A percentile compares a stretch with the other conserved stretches of the same genome.
phyloP scores from a whole-genome alignment of 2,888 invertebrate genomes.

The Allacma fusca region DNA sequence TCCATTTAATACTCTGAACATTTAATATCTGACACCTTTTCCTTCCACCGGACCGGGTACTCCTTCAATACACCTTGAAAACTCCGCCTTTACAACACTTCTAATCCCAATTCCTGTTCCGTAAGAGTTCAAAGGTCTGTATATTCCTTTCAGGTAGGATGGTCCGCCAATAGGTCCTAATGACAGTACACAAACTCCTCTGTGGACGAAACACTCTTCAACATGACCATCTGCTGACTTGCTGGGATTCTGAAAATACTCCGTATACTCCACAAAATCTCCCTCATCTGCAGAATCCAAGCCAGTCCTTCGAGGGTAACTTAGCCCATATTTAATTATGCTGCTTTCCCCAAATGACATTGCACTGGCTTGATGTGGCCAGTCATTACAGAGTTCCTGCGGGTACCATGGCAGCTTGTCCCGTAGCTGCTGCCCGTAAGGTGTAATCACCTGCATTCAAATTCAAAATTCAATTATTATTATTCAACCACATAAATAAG shows the following conservation, averaged over 20 bases:
- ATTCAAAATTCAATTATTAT: background rate
- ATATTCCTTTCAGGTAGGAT: slow-evolving; percentile 57
- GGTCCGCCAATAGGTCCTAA: slow-evolving; percentile 58
- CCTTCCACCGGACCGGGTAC: background rate
- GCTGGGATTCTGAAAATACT: slow-evolving; percentile 38
- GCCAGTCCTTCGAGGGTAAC: slow-evolving; percentile 58
- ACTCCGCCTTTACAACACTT: slow-evolving; percentile 52
- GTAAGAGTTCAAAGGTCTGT: slow-evolving; percentile 57
- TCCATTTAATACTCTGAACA: background rate
- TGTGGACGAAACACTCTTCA: slow-evolving; percentile 56
- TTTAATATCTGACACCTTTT: background rate
- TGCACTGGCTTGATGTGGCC: slow-evolving; percentile 59
- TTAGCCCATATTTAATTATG: slow-evolving; percentile 57
- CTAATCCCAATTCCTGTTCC: slow-evolving; percentile 58
- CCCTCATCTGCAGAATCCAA: slow-evolving; percentile 49
- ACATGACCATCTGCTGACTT: slow-evolving; percentile 32
- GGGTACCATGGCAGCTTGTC: slow-evolving; percentile 58
- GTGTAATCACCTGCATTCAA: slow-evolving; percentile 48
- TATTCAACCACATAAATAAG: too few relatives aligned
- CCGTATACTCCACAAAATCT: slow-evolving; percentile 51
- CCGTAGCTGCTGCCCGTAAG: slow-evolving; percentile 56
- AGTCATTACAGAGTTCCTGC: slow-evolving; percentile 58
- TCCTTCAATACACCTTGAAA: slow-evolving; percentile 34
- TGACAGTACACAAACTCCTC: slow-evolving; percentile 56
- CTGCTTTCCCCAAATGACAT: slow-evolving; percentile 58